Conservation (phyloP, 1,140 invertebrate species). For the Zaprionus davidi region DNA sequence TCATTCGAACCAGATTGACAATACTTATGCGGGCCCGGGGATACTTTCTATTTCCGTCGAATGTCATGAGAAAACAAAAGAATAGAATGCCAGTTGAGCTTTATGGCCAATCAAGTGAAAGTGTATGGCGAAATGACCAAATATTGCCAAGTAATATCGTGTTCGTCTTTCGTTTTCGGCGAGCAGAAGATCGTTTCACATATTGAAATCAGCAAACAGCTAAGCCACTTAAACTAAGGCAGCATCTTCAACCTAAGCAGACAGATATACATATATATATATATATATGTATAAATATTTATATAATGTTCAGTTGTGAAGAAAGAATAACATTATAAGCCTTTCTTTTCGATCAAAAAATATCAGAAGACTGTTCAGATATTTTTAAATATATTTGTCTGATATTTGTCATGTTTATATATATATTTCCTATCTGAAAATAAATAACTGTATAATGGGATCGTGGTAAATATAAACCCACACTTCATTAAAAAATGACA, state of each 20-base stretch:
- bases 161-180: constrained; percentile 65
- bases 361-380: too few species aligned
- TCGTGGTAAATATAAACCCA: too few species aligned
- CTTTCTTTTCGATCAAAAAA: too few species aligned
- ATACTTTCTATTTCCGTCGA: constrained; percentile 71
- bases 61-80: constrained; percentile 61
- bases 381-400: too few species aligned
- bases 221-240: neutral
- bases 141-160: constrained; percentile 30
- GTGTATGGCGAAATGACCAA: constrained; percentile 32
- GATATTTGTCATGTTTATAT: too few species aligned
- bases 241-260: too few species aligned
- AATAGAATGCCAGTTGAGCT: constrained; percentile 66
- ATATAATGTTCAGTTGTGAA: too few species aligned
- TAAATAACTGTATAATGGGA: too few species aligned
- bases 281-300: too few species aligned
- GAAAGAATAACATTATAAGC: too few species aligned
- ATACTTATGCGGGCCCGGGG: constrained; percentile 10
- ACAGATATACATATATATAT: neutral
- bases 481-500: too few species aligned
- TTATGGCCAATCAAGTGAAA: constrained; percentile 64
- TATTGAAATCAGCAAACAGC: neutral
- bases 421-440: too few species aligned
- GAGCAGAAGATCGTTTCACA: neutral
- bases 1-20: constrained; percentile 17